Base-by-base conservation (phyloP, 2,113 vertebrate species). In the Lycaon pictus region DNA sequence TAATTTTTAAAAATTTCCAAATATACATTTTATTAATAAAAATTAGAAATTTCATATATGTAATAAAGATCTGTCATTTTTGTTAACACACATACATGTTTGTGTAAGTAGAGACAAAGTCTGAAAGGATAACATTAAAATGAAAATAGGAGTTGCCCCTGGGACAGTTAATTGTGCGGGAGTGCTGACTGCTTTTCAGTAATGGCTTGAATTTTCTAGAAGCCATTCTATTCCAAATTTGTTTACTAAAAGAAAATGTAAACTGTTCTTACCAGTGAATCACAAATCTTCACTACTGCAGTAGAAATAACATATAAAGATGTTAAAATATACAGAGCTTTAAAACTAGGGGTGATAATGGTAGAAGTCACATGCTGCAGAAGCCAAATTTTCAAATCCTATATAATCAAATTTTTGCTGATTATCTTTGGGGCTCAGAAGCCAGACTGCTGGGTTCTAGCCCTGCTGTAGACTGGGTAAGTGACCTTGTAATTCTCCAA, bases 11-110 rank as follows among this genome's bases (percentile, higher is more conserved):
- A 74, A 85, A 79, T 90, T 88, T 93, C 35, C 74, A 96, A 82
- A 88, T 83, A 17, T 82, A 7, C 43, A 71, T n/a, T 97, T 95
- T 88, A 92, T 90, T 71, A 84, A 43, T 95, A 74, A 80, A 90
- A 94, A 72, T 23, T 76, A 97, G 55, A 97, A 69, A 85, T 53
- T 96, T 84, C 58, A 92, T 53, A 7, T 43, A 84, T 58, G 35
- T 56, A 90, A 48, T 79, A 88, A 81, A 85, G 3, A 48, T 88
- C 15, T 76, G 53, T 5, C 56, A 89, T 25, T 81, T 95, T 80
- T 27, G 22, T 89, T 51, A 76, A 74, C 1, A 80, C 0, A 76
- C 0, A 79, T 43, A 7, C 7, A 63, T 8, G 37, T 67, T 89
- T 43, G 62, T 82, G 10, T 56, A 96, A 95, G 56, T 1, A 94